These are phyloP conservation scores for Datnioides undecimradiatus DNA, from an alignment of 2,113 vertebrate species.

Conservation along the genomic window DNA sequence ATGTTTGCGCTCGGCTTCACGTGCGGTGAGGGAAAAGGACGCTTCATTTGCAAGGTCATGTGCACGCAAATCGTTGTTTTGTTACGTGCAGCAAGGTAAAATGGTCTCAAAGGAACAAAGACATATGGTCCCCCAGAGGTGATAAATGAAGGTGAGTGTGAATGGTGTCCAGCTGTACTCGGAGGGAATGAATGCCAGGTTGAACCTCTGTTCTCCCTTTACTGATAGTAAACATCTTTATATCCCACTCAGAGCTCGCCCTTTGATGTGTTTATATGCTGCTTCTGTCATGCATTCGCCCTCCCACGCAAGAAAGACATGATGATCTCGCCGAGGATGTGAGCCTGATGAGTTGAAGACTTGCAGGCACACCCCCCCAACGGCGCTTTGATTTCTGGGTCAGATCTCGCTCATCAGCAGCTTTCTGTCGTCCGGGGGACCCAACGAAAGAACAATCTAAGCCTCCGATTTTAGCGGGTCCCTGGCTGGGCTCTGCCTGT, in stretches of 20 bases:
- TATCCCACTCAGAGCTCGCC: conserved; percentile 11
- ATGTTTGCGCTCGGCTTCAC: conserved; percentile 4
- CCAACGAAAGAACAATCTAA: conserved; percentile 41
- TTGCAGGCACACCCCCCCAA: conserved; percentile 10
- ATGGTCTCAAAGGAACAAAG: background rate
- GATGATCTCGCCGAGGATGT: conserved; percentile 25
- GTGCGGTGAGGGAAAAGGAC: background rate
- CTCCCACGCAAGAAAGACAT: conserved; percentile 19
- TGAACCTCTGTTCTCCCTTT: background rate
- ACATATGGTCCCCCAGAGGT: background rate
- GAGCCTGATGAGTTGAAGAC: conserved; percentile 41
- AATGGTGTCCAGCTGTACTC: background rate
- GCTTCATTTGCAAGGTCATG: conserved; percentile 18
- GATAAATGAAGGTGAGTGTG: background rate
- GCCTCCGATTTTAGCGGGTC: conserved; percentile 31
- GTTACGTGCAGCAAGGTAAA: background rate
- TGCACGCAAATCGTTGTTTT: background rate
- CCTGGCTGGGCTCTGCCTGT: conserved; percentile 38
- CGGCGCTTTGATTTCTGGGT: conserved; percentile 49
- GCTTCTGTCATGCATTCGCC: conserved; percentile 9
- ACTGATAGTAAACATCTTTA: conserved; percentile 19
- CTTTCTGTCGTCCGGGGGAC: conserved; percentile 25
- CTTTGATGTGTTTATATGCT: conserved; percentile 18
- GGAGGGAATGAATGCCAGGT: background rate
- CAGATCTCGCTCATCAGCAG: conserved; percentile 37